Evolutionary conservation across 2,888 invertebrate genomes (phyloP), one percentile per base, ranked within the genome.

Genomic region (Pammene fasciana): DNA sequence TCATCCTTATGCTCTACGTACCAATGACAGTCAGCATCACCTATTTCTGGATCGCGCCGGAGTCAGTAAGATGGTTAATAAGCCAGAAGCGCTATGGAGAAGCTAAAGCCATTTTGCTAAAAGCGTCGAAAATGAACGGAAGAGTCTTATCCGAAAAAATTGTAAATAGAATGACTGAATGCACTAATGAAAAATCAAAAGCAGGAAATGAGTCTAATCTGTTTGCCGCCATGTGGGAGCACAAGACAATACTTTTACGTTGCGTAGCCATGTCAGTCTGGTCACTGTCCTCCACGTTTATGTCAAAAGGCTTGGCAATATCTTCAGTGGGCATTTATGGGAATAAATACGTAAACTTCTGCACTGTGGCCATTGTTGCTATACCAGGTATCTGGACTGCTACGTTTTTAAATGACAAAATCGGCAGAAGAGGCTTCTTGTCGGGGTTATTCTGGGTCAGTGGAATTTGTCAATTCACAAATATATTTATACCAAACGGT

Each of bases 11-110:
- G 14, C 82, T 94, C 45, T 95, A 95, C 76, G 83, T 91, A 0
- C 96, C 95, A 0, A 93, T 94, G 0, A 78, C 95, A 14, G 76
- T 95, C 0, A 89, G 95, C 57, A 76, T 95, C 45, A 81, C 90
- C n/a, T 94, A 95, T 75, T 91, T 94, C 65, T 94, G 94, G 93
- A 75, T 94, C 13, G 82, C 94, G 45, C 95, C 95, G 0, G 95
- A 95, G 83, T 95, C 94, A 41, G 87, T 94, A 16, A 88, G 95
- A 73, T 96, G 96, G 96, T 86, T 95, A 26, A 78, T 95, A n/a
- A 93, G 94, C 94, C n/a, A 94, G 94, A 93, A 94, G 11, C 89
- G 93, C 74, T 87, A 90, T 66, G 89, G 93, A n/a, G 92, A 94
- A 72, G 95, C 94, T 0, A 93, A 93, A 73, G 80, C 78, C 11